These are phyloP conservation scores for Leontocebus nigricollis DNA, from an alignment of 2,797 vertebrate species.

Conservation along the genomic window DNA sequence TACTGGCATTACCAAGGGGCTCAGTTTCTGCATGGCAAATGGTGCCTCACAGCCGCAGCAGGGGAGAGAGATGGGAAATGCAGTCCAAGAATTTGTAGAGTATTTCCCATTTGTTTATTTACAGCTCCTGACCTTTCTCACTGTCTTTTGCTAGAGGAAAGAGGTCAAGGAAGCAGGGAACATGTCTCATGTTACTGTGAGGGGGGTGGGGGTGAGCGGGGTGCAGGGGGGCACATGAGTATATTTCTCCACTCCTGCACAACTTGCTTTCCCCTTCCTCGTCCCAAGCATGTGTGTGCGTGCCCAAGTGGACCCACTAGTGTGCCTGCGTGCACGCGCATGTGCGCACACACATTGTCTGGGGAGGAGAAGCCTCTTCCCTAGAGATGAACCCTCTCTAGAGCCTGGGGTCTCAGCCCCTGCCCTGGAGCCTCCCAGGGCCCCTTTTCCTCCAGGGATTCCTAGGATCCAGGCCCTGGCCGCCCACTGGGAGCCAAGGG, in stretches of 20 bases:
- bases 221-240: too few relatives aligned
- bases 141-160: background rate
- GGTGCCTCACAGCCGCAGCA: fast-evolving
- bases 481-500: constrained; percentile 67
- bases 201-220: background rate
- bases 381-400: background rate
- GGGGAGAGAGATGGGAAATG: background rate
- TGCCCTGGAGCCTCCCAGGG: background rate
- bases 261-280: background rate
- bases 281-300: background rate
- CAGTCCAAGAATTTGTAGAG: background rate
- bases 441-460: background rate
- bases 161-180: background rate
- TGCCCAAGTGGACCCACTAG: background rate
- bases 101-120: background rate
- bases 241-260: background rate
- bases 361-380: background rate
- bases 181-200: too few relatives aligned
- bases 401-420: background rate
- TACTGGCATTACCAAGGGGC: fast-evolving
- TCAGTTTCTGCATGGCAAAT: background rate
- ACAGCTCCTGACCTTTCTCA: background rate
- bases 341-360: fast-evolving
- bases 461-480: constrained; percentile 61
- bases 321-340: fast-evolving